These are phyloP conservation scores for Helleia helle DNA, from an alignment of 2,888 invertebrate species.

Conservation along the genomic window DNA sequence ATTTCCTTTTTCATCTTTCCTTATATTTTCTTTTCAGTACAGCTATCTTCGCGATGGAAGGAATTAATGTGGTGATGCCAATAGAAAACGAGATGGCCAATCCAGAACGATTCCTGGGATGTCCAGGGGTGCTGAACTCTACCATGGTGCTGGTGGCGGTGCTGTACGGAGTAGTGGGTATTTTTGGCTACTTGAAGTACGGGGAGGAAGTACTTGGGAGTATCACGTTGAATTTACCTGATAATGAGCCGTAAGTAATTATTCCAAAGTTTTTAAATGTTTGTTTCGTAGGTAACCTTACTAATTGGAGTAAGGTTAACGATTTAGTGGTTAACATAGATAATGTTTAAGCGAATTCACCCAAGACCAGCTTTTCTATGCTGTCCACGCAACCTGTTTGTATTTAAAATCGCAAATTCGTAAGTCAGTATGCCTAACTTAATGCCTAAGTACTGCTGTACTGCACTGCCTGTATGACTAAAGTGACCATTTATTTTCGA, in stretches of 20 bases:
- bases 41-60: conserved; percentile 97
- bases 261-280: background rate
- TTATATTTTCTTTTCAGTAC: conserved; percentile 71
- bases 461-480: too few species aligned
- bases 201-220: conserved; percentile 80
- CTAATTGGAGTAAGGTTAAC: too few species aligned
- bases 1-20: too few species aligned
- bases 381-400: too few species aligned
- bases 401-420: too few species aligned
- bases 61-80: conserved; percentile 94
- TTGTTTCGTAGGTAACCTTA: too few species aligned
- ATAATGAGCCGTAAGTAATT: conserved; percentile 76
- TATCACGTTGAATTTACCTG: conserved; percentile 88
- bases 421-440: too few species aligned
- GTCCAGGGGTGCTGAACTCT: conserved; percentile 87
- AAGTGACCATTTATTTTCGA: too few species aligned
- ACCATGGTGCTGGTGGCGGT: conserved; percentile 87
- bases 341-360: too few species aligned
- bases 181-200: conserved; percentile 90
- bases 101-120: conserved; percentile 84
- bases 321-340: too few species aligned
- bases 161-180: conserved; percentile 86
- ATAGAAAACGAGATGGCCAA: conserved; percentile 93
- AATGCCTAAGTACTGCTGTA: too few species aligned
- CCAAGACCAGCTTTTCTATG: too few species aligned